phyloP scores from a whole-genome alignment of 2,113 vertebrate species.

The Pseudopodoces humilis region DNA sequence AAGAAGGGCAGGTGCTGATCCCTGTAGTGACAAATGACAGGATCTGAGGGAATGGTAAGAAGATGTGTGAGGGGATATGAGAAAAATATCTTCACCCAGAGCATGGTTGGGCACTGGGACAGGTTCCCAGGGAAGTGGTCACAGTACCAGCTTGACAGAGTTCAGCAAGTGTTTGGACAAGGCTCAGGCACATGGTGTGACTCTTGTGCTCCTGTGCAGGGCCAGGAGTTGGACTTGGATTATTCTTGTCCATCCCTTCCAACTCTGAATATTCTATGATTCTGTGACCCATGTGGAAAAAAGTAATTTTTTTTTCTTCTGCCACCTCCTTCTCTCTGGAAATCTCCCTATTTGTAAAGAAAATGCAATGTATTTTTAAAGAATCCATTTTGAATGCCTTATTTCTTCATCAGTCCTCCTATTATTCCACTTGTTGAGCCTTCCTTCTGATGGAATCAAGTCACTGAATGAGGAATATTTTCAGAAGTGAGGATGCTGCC shows the following conservation, averaged over 20 bases:
- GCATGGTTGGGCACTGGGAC: not conserved
- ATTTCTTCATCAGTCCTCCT: not conserved
- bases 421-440: not conserved
- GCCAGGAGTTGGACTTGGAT: fast-evolving
- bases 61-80: no score
- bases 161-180: not conserved
- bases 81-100: not conserved
- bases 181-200: not conserved
- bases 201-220: not conserved
- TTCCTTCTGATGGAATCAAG: not conserved
- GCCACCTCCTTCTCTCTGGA: not conserved
- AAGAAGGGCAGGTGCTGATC: not conserved
- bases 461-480: not conserved
- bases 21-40: not conserved
- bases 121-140: not conserved
- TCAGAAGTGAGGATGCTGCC: not conserved
- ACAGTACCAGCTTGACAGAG: not conserved
- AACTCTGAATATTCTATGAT: not conserved
- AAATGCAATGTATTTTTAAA: not conserved
- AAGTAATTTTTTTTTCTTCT: not conserved
- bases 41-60: not conserved
- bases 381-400: not conserved
- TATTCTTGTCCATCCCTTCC: not conserved
- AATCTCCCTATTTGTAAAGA: not conserved
- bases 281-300: not conserved